phyloP scores from a whole-genome alignment of 2,888 invertebrate species.

The Microctonus aethiopoides region DNA sequence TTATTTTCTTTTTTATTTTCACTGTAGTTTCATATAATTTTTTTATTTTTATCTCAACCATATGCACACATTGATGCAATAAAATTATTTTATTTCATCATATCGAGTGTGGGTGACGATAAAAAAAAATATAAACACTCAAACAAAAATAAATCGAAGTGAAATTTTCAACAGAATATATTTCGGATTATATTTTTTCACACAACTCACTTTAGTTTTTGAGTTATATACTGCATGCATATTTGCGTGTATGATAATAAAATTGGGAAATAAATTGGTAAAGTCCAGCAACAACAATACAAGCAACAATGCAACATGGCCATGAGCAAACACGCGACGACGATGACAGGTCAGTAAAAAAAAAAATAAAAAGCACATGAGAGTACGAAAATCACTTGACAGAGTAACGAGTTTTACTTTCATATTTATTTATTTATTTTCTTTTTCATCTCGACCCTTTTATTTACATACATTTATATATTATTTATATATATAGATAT shows the following conservation, averaged over 20 bases:
- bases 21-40: too few species aligned
- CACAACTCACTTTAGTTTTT: too few species aligned
- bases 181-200: too few species aligned
- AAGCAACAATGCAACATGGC: background rate
- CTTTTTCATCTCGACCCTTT: background rate
- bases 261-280: slow-evolving; percentile 16
- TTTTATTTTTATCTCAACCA: background rate
- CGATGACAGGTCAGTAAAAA: background rate
- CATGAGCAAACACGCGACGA: background rate
- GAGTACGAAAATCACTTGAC: background rate
- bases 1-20: background rate
- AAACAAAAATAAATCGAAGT: too few species aligned
- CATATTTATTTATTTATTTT: background rate
- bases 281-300: background rate
- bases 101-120: too few species aligned
- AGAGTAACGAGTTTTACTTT: background rate
- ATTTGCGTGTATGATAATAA: background rate
- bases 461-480: too few species aligned
- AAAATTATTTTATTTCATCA: too few species aligned
- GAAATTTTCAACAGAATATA: too few species aligned
- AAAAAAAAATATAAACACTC: too few species aligned
- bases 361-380: background rate
- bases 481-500: too few species aligned
- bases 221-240: background rate
- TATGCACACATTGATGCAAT: too few species aligned